A percentile compares a stretch with the other conserved stretches of the same genome.
phyloP scores from a whole-genome alignment of 2,113 vertebrate species.

The Riparia riparia region DNA sequence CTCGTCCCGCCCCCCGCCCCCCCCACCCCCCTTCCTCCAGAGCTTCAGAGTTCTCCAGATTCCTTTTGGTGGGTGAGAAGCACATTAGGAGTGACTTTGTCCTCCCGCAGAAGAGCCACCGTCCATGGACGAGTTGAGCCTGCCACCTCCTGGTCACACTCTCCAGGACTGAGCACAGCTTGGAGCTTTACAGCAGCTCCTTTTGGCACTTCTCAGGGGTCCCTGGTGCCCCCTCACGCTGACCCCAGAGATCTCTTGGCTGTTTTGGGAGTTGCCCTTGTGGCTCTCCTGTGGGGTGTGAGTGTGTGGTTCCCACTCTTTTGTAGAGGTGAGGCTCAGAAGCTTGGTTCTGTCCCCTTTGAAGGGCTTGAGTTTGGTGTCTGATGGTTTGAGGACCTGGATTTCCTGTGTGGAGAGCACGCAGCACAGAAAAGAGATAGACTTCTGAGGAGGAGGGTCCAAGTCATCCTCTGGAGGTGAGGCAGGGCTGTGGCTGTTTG shows the following conservation, averaged over 20 bases:
- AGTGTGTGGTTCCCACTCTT: accelerated
- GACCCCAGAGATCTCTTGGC: neutral
- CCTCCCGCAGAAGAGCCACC: neutral
- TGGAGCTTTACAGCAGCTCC: neutral
- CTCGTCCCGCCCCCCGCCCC: neutral
- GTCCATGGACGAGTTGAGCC: neutral
- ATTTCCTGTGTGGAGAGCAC: neutral
- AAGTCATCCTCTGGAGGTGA: accelerated
- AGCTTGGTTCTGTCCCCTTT: neutral
- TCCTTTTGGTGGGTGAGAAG: neutral
- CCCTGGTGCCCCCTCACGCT: neutral
- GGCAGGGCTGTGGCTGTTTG: neutral
- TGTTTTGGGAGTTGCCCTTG: neutral
- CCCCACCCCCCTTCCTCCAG: neutral
- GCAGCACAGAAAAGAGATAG: neutral
- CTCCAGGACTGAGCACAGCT: neutral
- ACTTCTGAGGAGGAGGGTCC: neutral
- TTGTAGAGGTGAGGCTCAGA: neutral
- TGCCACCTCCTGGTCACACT: slow-evolving; percentile 61
- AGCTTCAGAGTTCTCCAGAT: neutral
- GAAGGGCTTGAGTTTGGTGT: neutral
- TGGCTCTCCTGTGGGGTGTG: accelerated
- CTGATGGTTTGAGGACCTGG: neutral
- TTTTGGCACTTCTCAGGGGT: neutral
- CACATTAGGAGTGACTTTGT: accelerated